Evolutionary conservation across 2,113 vertebrate genomes (phyloP).

Genomic region (Oncorhynchus gorbuscha): DNA sequence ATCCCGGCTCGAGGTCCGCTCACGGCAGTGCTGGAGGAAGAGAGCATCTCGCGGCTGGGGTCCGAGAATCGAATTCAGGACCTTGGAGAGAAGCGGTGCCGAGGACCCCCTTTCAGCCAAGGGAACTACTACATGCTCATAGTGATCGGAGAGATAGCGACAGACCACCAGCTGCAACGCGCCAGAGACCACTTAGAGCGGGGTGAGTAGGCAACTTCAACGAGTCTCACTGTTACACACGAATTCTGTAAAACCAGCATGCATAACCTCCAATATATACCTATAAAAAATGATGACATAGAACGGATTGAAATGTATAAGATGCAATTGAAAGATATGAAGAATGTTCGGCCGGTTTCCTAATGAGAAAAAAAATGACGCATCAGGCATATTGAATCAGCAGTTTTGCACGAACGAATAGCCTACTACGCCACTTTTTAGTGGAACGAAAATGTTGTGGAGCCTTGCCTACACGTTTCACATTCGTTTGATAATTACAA

Average conservation of each 20-base stretch:
- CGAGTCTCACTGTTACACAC: too few relatives aligned
- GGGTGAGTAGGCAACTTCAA: constrained; percentile 74
- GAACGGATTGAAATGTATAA: too few relatives aligned
- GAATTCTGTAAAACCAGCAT: too few relatives aligned
- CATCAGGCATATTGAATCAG: background rate
- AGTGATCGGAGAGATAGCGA: constrained; percentile 88
- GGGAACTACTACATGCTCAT: constrained; percentile 81
- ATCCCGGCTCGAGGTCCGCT: constrained; percentile 73
- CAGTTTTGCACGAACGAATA: background rate
- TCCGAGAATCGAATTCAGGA: constrained; percentile 65
- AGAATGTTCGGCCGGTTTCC: too few relatives aligned
- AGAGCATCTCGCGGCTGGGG: constrained; percentile 51
- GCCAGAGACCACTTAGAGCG: constrained; percentile 83
- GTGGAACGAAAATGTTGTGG: too few relatives aligned
- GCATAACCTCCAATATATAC: too few relatives aligned
- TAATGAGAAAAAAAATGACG: background rate
- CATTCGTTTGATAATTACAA: too few relatives aligned
- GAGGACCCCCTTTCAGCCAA: constrained; percentile 61
- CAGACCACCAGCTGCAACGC: constrained; percentile 83
- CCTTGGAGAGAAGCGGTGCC: constrained; percentile 61
- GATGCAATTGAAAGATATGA: too few relatives aligned
- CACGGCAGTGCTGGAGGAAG: constrained; percentile 68
- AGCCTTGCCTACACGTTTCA: too few relatives aligned
- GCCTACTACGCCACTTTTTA: too few relatives aligned
- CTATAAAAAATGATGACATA: too few relatives aligned